Conservation (phyloP, 2,888 invertebrate genomes). For the Acanthoscelides obtectus region DNA sequence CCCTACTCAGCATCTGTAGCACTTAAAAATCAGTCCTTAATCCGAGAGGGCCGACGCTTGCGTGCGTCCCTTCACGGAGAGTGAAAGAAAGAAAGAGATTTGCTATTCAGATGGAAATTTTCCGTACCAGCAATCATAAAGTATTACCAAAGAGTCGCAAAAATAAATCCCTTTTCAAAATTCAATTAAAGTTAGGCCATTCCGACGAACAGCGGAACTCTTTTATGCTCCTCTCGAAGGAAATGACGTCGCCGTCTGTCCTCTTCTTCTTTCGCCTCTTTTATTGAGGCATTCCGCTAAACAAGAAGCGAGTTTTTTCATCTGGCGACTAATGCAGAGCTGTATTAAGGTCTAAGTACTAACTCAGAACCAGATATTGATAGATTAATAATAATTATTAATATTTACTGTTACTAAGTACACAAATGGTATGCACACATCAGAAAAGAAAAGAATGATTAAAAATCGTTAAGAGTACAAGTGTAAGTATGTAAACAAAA, state of each 20-base stretch:
- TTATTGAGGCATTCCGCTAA: background rate
- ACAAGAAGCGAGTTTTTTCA: background rate
- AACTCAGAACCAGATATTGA: no score
- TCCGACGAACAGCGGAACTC: slow-evolving; percentile 17
- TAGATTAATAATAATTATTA: no score
- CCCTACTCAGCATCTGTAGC: background rate
- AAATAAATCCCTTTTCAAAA: slow-evolving; percentile 41
- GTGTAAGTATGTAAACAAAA: no score
- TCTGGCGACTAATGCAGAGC: background rate
- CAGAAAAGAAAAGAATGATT: no score
- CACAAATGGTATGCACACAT: no score
- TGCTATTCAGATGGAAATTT: slow-evolving; percentile 37
- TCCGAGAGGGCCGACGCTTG: background rate
- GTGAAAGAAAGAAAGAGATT: background rate
- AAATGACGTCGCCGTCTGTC: background rate
- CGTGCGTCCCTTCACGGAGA: background rate
- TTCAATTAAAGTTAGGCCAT: slow-evolving; percentile 41
- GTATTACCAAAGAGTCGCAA: slow-evolving; percentile 42
- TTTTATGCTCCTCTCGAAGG: slow-evolving; percentile 12
- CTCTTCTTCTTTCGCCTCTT: background rate
- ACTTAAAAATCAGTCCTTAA: background rate
- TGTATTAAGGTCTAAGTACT: no score
- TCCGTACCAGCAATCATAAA: slow-evolving; percentile 44
- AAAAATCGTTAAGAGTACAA: no score
- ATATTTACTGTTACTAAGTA: no score